A percentile compares a stretch with the other conserved stretches of the same genome.
Evolutionary conservation across 2,888 invertebrate species (phyloP).

Genomic region (Orchesella flavescens): DNA sequence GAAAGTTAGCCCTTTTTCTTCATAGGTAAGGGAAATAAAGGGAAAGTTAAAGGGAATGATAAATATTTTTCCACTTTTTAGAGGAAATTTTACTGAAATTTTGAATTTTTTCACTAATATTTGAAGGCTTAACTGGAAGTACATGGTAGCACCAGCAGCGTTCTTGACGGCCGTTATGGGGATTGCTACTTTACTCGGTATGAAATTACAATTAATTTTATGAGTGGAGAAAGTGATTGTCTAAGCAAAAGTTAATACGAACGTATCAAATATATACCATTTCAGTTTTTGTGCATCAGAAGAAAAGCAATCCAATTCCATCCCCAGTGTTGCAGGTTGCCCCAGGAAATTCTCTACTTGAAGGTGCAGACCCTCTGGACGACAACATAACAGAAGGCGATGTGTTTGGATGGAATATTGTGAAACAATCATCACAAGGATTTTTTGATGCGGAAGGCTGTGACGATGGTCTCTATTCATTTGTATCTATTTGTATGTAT

Average conservation of each 20-base stretch:
- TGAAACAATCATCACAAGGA: conserved; percentile 36
- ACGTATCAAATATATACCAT: not conserved
- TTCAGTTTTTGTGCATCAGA: not conserved
- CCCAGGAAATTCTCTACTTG: conserved; percentile 24
- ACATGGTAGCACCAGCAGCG: conserved; percentile 15
- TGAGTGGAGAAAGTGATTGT: not conserved
- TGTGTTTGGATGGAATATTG: conserved; percentile 9
- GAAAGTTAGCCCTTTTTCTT: conserved; percentile 30
- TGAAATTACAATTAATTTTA: not conserved
- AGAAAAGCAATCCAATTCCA: not conserved
- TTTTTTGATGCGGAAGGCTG: conserved; percentile 39
- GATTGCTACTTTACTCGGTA: conserved; percentile 26
- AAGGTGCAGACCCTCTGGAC: not conserved
- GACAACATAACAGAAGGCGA: not conserved
- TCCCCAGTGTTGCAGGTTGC: conserved; percentile 2
- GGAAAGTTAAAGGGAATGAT: no score
- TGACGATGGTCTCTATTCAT: conserved; percentile 39
- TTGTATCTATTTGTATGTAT: no score
- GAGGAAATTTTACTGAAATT: no score
- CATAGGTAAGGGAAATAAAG: conserved; percentile 8
- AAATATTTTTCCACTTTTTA: no score
- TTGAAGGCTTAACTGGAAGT: conserved; percentile 35
- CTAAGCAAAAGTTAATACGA: no score
- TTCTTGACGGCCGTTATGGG: conserved; percentile 14
- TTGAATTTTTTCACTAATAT: not conserved